Evolutionary conservation across 2,888 invertebrate genomes (phyloP).

Genomic region (Aphodius sticticus): DNA sequence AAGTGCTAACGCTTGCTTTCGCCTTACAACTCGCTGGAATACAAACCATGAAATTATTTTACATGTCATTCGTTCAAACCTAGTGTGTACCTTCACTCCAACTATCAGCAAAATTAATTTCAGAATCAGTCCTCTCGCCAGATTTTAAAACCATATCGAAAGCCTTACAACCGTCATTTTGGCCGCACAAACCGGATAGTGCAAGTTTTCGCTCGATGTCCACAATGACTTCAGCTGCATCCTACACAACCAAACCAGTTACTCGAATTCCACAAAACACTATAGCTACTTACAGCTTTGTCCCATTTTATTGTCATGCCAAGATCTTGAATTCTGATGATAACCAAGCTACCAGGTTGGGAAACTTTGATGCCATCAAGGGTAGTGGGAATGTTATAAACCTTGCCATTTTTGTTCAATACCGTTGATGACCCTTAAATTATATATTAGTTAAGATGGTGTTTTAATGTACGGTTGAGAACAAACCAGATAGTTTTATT

Average conservation of each 20-base stretch:
- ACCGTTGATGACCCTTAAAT: conserved; percentile 8
- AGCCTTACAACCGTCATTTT: conserved; percentile 11
- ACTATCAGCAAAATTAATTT: conserved; percentile 11
- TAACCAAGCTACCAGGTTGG: conserved; percentile 12
- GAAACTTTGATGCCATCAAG: conserved; percentile 8
- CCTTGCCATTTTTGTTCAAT: conserved; percentile 11
- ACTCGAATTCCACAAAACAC: not conserved
- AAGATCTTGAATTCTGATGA: conserved; percentile 13
- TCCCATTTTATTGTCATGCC: conserved; percentile 13
- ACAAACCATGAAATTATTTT: not conserved
- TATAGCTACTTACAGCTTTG: not conserved
- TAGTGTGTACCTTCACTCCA: conserved; percentile 7
- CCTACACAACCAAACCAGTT: not conserved
- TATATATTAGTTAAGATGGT: not conserved
- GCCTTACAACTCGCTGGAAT: not conserved
- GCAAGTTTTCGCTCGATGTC: not conserved
- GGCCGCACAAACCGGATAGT: conserved; percentile 8
- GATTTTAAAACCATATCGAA: conserved; percentile 1
- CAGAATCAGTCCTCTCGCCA: not conserved
- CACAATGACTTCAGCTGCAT: conserved; percentile 9
- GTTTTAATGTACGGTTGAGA: not conserved
- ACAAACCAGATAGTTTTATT: conserved; percentile 11
- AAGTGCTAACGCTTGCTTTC: not conserved
- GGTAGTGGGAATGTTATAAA: not conserved
- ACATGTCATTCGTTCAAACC: not conserved